Base-by-base conservation (phyloP, 1,140 invertebrate species). In the Pachyrhynchus sulphureomaculatus region DNA sequence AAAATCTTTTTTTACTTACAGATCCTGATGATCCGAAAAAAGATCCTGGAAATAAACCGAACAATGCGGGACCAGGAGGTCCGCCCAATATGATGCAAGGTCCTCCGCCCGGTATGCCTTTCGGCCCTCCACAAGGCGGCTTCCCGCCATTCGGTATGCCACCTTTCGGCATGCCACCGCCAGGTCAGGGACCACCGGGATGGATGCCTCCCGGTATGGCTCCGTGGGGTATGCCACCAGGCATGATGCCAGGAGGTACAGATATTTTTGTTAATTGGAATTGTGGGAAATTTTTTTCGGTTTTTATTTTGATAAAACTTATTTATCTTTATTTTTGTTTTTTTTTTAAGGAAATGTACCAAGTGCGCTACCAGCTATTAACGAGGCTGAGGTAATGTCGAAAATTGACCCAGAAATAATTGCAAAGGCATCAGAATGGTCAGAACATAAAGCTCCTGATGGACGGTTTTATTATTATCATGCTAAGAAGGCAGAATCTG, bases 381-480 rank as follows among this genome's bases (percentile, higher is more conserved):
- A 74, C 44, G 74, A 75, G 44, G 72, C 74, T 10, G 71, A 72
- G 15, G 67, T 75, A 21, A 60, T 75, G 59, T 66, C 73, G 9
- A 75, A 75, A 62, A 81, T 91, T 54, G 88, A 91, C 78, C 84
- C 90, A 2, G 89, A 92, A 49, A 78, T 94, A 13, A 81, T 88
- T 18, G 84, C 85, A 0, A 80, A 84, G 62, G 94, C 92, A n/a
- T 84, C 88, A 44, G 90, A 95, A 73, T 98, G 96, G 96, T 89
- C 89, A 0, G 94, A 97, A 72, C 94, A 98, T 78, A 86, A 90
- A 64, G 91, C 95, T 17, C 91, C 93, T 0, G 95, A 98, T 77
- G 95, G 95, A 8, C 83, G 92, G 51, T 83, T 86, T 0, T 98
- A 98, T 77, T 99, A 93, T 78, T 96, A 96, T 74, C 93, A 96